Base-by-base conservation (phyloP, 2,888 invertebrate species). In the Holacanthella duospinosa region DNA sequence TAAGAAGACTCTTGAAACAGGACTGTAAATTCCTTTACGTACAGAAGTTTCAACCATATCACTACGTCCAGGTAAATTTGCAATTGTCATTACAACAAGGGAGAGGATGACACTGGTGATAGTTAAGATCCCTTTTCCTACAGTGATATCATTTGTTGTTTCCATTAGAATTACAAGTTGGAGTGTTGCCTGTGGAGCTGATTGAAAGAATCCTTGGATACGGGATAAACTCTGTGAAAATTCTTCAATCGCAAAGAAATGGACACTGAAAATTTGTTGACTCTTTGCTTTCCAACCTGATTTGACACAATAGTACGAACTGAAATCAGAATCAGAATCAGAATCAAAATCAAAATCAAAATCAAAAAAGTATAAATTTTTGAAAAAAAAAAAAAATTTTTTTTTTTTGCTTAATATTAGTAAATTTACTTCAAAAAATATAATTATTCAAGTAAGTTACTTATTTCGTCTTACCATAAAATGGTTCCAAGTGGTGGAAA, bases 11-110 rank as follows among this genome's bases (percentile, higher is more conserved):
- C 69, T 59, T 12, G 64, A 56, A 1, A 57, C 48, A n/a, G 69
- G 68, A 21, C 61, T 66, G 29, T 69, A 66, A 12, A 64, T 61
- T 36, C 60, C 60, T 12, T 67, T 64, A 28, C 63, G 64, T 1
- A 60, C 29, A 1, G 53, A 43, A 25, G 48, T 25, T 24, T 63
- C 61, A 21, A 59, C 44, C n/a, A 60, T 53, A n/a, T 70, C 68
- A n/a, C 63, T 59, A 53, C 69, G 68, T 0, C 64, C 62, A 1
- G 71, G 71, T 1, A 71, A 44, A 55, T 66, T 69, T 1, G 67
- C 65, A 56, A 67, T 63, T 26, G 68, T 71, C 68, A 70, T 71
- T 12, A 70, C 63, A 16, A 59, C 65, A 4, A 71, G 26, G 12
- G 65, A 69, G 4, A 66, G n/a, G 16, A 63, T 29, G 6, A 71